Evolutionary conservation across 2,888 invertebrate genomes (phyloP), one percentile per base, ranked within the genome.

Genomic region (Heliconius aoede): DNA sequence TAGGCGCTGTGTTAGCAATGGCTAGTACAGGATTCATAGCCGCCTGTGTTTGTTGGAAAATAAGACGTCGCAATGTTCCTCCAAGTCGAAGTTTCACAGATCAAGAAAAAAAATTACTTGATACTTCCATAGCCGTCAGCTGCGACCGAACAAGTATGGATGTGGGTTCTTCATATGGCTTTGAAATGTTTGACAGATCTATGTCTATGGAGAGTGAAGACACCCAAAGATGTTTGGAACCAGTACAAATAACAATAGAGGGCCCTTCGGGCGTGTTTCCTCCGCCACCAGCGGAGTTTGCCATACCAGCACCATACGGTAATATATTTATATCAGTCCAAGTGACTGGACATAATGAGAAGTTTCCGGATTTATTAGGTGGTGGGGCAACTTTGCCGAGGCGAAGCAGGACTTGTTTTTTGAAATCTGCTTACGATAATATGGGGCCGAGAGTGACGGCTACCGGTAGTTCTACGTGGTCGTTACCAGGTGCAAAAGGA

Each of bases 371-470:
- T 89, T 94, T 98, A 77, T 91, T 98, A 81, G 97, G 90, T 68
- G 89, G 91, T 80, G 89, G 91, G 26, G 85, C 92, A 30, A 91
- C 95, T 74, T 81, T 95, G 67, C 95, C 95, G 1, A 90, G 95
- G 73, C 88, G 95, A 76, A 93, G 92, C 86, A 90, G 89, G 74
- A 93, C 92, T 26, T 94, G 92, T 85, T 95, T 92, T 86, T 88
- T 95, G 73, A 95, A 95, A 87, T 96, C 97, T 74, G 96, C 97
- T 80, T 98, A 98, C 89, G 98, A 98, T 92, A 98, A 98, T 91
- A 97, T 98, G 97, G 98, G 98, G 11, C 97, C 98, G 73, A 95
- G 98, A 81, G 97, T 98, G 73, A 98, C 98, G 15, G 98, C 98
- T 55, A 97, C 97, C 80, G 98, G 98, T 69, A 97, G 97, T 88